Percentiles rank a stretch among this genome's conserved stretches.
phyloP scores from a whole-genome alignment of 2,888 invertebrate genomes.

The Omphaloscelis lunosa region DNA sequence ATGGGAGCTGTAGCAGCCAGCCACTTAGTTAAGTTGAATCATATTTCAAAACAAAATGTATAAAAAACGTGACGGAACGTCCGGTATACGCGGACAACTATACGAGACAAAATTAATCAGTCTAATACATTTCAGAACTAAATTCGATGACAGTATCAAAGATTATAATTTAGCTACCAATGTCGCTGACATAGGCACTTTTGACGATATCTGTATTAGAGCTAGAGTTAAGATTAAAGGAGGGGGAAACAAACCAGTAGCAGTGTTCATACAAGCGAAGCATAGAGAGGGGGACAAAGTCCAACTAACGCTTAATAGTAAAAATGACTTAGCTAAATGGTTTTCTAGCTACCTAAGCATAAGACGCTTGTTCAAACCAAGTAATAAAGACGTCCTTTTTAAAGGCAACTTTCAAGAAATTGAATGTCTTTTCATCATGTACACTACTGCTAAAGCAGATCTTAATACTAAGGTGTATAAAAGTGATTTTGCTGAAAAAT shows the following conservation, averaged over 20 bases:
- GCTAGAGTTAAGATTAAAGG: constrained; percentile 38
- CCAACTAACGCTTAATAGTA: constrained; percentile 35
- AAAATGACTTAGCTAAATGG: constrained; percentile 42
- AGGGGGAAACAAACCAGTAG: constrained; percentile 15
- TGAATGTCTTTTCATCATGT: constrained; percentile 54
- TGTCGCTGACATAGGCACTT: constrained; percentile 56
- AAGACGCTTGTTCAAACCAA: constrained; percentile 30
- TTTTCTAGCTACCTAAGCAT: constrained; percentile 53
- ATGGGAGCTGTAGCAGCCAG: background rate
- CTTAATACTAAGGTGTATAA: background rate
- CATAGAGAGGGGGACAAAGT: constrained; percentile 48
- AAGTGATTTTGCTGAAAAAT: constrained; percentile 10
- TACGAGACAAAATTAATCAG: constrained; percentile 62
- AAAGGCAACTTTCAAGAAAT: constrained; percentile 35
- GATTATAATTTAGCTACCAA: constrained; percentile 59
- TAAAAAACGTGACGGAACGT: constrained; percentile 34
- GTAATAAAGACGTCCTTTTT: constrained; percentile 39
- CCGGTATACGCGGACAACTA: constrained; percentile 58
- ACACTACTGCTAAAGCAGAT: constrained; percentile 53
- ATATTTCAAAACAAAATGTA: constrained; percentile 8
- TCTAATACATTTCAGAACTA: constrained; percentile 53
- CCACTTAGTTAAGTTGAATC: background rate
- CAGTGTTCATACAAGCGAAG: constrained; percentile 60
- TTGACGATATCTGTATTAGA: constrained; percentile 61
- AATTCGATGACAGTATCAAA: constrained; percentile 38